Percentiles rank a stretch among this genome's conserved stretches.
Conservation (phyloP, 2,797 vertebrate genomes). For the Emys orbicularis region DNA sequence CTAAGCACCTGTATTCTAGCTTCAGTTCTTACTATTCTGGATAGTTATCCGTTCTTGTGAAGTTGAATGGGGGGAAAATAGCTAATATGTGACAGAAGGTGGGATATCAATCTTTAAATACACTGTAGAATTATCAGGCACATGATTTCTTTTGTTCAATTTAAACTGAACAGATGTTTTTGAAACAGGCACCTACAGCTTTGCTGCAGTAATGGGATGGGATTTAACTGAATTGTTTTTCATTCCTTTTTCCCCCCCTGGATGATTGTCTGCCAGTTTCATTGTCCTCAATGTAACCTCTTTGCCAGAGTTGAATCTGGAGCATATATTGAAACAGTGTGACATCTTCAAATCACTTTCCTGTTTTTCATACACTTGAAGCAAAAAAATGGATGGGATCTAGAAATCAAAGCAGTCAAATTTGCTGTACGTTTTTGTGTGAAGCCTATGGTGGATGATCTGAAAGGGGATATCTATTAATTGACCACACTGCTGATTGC, state of each 20-base stretch:
- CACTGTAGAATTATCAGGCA: neutral
- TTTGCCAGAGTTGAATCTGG: neutral
- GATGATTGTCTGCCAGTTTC: neutral
- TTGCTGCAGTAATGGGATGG: neutral
- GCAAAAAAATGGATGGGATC: neutral
- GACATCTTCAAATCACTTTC: neutral
- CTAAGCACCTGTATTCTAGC: neutral
- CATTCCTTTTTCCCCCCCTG: neutral
- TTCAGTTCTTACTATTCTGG: neutral
- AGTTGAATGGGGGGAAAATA: neutral
- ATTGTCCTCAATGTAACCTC: neutral
- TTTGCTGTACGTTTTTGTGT: conserved; percentile 19
- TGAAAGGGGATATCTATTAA: conserved; percentile 52
- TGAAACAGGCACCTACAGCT: neutral
- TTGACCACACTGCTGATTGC: neutral
- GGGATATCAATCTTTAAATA: neutral
- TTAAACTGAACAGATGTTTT: neutral
- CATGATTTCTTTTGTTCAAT: conserved; percentile 19
- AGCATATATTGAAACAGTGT: neutral
- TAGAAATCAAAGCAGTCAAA: neutral
- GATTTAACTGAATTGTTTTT: neutral
- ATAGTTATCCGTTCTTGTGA: neutral
- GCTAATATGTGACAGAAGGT: neutral
- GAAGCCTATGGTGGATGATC: conserved; percentile 19
- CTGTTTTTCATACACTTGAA: neutral